Evolutionary conservation across 2,113 vertebrate species (phyloP).

Genomic region (Oxygymnocypris stewartii): DNA sequence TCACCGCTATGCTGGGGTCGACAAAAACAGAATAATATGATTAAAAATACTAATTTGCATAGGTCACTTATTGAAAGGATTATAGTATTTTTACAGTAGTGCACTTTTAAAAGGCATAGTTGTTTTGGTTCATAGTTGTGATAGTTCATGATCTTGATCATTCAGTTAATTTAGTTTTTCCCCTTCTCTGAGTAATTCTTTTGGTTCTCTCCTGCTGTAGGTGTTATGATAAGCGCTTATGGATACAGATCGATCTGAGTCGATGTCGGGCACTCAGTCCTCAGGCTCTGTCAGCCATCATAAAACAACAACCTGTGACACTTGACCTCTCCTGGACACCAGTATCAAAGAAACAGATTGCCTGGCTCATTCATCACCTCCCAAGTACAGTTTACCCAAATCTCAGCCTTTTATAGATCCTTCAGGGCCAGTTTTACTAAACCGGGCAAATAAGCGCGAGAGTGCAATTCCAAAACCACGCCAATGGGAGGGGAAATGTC

Average conservation of each 20-base stretch:
- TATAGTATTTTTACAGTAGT: too few species aligned
- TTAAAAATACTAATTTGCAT: too few species aligned
- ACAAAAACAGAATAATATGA: too few species aligned
- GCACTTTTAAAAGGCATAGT: too few species aligned
- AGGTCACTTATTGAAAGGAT: too few species aligned
- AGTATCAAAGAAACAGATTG: conserved; percentile 94
- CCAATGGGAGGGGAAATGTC: too few species aligned
- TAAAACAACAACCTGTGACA: conserved; percentile 89
- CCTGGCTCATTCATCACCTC: conserved; percentile 91
- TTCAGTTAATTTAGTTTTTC: not conserved
- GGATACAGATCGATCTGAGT: conserved; percentile 92
- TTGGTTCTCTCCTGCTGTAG: conserved; percentile 50
- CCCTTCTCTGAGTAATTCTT: not conserved
- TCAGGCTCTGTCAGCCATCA: conserved; percentile 89
- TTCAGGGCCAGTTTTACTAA: too few species aligned
- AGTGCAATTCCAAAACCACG: too few species aligned
- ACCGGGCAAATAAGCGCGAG: too few species aligned
- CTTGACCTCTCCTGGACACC: conserved; percentile 98
- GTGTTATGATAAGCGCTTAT: conserved; percentile 90
- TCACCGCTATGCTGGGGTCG: too few species aligned
- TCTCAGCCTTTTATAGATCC: not conserved
- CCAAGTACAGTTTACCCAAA: conserved; percentile 73
- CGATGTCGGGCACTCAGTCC: conserved; percentile 90
- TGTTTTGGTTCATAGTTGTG: not conserved
- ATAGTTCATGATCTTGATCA: not conserved